Percentiles rank a stretch among this genome's conserved stretches.
phyloP scores from a whole-genome alignment of 2,113 vertebrate species.

The Lamprotornis superbus region DNA sequence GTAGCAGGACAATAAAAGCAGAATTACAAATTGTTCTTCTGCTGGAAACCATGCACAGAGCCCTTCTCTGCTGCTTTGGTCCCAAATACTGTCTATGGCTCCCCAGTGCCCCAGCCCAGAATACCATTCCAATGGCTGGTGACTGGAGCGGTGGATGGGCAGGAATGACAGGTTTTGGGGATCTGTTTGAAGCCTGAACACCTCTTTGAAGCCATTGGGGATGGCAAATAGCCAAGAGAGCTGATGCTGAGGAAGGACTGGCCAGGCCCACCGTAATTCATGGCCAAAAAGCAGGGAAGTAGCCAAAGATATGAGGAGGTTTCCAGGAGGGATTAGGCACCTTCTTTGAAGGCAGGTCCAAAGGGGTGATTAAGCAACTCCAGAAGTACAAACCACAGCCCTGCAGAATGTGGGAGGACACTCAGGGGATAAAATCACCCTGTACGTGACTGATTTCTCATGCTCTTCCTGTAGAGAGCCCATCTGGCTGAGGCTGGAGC shows the following conservation, averaged over 20 bases:
- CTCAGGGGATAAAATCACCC: background rate
- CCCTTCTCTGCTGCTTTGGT: background rate
- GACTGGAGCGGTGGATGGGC: accelerated
- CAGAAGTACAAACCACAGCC: conserved; percentile 4
- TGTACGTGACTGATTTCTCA: background rate
- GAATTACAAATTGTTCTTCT: background rate
- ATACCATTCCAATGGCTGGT: background rate
- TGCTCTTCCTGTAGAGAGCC: conserved; percentile 2
- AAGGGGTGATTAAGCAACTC: background rate
- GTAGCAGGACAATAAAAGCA: background rate
- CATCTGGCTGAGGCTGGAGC: background rate
- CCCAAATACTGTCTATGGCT: background rate
- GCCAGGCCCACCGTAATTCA: background rate
- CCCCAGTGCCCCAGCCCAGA: background rate
- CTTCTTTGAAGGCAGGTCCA: conserved; percentile 1
- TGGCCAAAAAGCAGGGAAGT: background rate
- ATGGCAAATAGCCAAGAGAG: background rate
- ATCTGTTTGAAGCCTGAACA: background rate
- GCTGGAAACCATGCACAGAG: background rate
- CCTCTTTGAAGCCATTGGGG: background rate
- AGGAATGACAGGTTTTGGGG: background rate
- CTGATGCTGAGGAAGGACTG: background rate
- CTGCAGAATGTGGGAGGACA: background rate
- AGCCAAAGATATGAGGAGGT: background rate
- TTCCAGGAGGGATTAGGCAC: conserved; percentile 23